Percentiles rank a stretch among this genome's conserved stretches.
Conservation (phyloP, 1,140 invertebrate genomes). For the Neomicropteryx cornuta region DNA sequence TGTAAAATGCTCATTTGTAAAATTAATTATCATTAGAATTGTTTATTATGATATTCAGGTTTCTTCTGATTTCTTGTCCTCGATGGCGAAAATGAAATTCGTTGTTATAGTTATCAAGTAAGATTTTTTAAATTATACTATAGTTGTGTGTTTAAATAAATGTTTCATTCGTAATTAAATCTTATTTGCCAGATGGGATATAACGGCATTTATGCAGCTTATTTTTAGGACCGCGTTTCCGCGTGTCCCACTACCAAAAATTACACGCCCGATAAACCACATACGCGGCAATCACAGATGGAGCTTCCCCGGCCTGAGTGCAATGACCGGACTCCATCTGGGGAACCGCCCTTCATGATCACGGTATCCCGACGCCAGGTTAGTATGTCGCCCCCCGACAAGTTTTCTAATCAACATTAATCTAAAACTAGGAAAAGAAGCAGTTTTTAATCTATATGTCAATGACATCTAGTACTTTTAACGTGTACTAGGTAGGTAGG, state of each 20-base stretch:
- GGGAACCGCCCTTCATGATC: conserved; percentile 43
- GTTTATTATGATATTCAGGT: too few relatives aligned
- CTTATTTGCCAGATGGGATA: conserved; percentile 22
- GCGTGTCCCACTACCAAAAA: conserved; percentile 37
- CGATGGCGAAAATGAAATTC: conserved; percentile 19
- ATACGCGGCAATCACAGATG: conserved; percentile 29
- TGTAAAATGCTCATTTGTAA: too few relatives aligned
- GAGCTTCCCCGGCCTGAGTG: conserved; percentile 25
- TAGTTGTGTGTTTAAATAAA: not conserved
- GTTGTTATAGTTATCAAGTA: conserved; percentile 6
- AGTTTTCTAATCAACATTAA: conserved; percentile 19
- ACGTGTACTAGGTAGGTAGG: too few relatives aligned
- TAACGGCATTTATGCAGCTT: conserved; percentile 34
- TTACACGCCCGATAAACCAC: conserved; percentile 36
- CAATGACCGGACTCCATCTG: conserved; percentile 30
- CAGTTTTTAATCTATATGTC: conserved; percentile 18
- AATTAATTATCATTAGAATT: too few relatives aligned
- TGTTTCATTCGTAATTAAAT: not conserved
- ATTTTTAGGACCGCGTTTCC: conserved; percentile 10
- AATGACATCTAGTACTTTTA: conserved; percentile 27
- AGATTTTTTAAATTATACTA: not conserved
- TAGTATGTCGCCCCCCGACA: conserved; percentile 26
- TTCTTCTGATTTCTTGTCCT: conserved; percentile 15
- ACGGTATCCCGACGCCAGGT: conserved; percentile 42
- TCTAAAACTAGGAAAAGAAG: conserved; percentile 12